Evolutionary conservation across 35 echinoderm and acorn worm genomes (phyloP).

Genomic region (Nesometra sesokonis): DNA sequence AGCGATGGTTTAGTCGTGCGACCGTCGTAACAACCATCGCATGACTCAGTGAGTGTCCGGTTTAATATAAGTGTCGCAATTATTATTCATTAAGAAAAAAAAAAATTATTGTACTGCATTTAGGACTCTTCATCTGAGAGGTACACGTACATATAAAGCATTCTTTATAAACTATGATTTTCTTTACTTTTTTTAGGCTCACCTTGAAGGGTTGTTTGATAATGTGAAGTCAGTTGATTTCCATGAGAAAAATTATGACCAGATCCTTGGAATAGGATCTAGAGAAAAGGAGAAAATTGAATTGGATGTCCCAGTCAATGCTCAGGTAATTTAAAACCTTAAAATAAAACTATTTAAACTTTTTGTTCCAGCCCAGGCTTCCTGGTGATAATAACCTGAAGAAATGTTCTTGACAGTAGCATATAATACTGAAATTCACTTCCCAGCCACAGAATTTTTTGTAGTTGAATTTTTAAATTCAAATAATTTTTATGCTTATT

Average conservation of each 20-base stretch:
- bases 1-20: too few relatives aligned
- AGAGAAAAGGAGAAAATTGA: slow-evolving; percentile 98
- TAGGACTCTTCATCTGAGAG: too few relatives aligned
- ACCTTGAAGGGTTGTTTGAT: slow-evolving; percentile 93
- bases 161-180: neutral
- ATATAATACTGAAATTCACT: too few relatives aligned
- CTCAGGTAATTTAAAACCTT: slow-evolving; percentile 39
- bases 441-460: too few relatives aligned
- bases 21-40: too few relatives aligned
- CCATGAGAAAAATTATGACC: slow-evolving; percentile 97
- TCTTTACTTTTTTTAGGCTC: slow-evolving; percentile 31
- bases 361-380: neutral
- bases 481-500: too few relatives aligned
- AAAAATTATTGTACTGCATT: too few relatives aligned
- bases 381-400: neutral
- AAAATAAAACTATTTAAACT: neutral
- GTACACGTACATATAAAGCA: too few relatives aligned
- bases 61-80: too few relatives aligned
- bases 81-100: too few relatives aligned
- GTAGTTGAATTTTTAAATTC: too few relatives aligned
- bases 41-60: too few relatives aligned
- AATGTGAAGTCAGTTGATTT: slow-evolving; percentile 97
- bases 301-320: slow-evolving; percentile 49
- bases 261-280: slow-evolving; percentile 84
- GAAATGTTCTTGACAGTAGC: neutral